A percentile compares a stretch with the other conserved stretches of the same genome.
These are phyloP conservation scores for Cryptocheilus praepositus DNA, from an alignment of 2,888 invertebrate genomes.

Conservation along the genomic window DNA sequence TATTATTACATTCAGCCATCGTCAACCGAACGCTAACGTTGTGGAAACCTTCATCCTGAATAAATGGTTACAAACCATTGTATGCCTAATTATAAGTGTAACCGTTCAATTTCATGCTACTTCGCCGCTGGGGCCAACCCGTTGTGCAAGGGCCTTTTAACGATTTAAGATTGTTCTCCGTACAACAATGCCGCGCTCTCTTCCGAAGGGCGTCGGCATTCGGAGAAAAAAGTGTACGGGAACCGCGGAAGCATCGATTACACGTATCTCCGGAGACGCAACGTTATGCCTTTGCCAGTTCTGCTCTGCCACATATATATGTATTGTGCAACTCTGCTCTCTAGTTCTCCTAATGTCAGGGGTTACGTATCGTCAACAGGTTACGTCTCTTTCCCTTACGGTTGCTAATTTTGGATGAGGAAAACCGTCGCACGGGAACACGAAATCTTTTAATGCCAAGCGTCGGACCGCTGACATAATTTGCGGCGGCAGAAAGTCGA, in stretches of 20 bases:
- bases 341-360: constrained; percentile 49
- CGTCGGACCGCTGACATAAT: no score
- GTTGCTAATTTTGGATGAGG: no score
- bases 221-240: constrained; percentile 1
- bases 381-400: constrained; percentile 19
- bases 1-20: constrained; percentile 32
- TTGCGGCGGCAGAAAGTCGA: no score
- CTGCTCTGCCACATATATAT: constrained; percentile 21
- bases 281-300: neutral
- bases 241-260: constrained; percentile 32
- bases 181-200: constrained; percentile 30
- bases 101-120: constrained; percentile 48
- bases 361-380: constrained; percentile 20
- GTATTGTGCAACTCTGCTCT: constrained; percentile 43
- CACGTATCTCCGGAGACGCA: constrained; percentile 18
- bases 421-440: no score
- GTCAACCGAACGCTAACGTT: constrained; percentile 19
- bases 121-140: constrained; percentile 26
- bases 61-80: constrained; percentile 43
- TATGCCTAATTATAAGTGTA: constrained; percentile 52
- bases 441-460: no score
- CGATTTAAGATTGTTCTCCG: constrained; percentile 23
- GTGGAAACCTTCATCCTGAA: constrained; percentile 22
- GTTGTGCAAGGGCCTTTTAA: constrained; percentile 40
- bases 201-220: constrained; percentile 19